These are phyloP conservation scores for Melieria omissa DNA, from an alignment of 2,888 invertebrate species.

Conservation along the genomic window DNA sequence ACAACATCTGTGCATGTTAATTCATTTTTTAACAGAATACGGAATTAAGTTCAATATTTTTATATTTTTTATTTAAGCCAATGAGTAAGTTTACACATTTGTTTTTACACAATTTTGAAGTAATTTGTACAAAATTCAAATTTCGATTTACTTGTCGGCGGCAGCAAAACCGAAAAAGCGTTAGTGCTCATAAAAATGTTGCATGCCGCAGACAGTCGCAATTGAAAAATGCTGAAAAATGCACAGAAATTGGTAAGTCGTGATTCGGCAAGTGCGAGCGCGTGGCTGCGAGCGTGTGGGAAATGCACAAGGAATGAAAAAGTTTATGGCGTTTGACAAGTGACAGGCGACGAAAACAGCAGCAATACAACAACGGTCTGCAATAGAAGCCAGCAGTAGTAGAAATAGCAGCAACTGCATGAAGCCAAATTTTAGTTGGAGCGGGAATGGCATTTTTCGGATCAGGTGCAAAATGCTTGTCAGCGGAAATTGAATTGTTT, in stretches of 20 bases:
- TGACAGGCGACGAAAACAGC: slow-evolving; percentile 21
- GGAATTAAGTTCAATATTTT: no score
- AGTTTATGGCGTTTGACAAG: slow-evolving; percentile 12
- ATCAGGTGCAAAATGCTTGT: slow-evolving; percentile 50
- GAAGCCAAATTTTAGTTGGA: background rate
- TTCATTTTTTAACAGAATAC: no score
- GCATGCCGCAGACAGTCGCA: slow-evolving; percentile 7
- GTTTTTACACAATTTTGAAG: no score
- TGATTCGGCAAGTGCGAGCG: slow-evolving; percentile 12
- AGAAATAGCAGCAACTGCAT: slow-evolving; percentile 11
- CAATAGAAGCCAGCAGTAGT: background rate
- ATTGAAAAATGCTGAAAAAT: slow-evolving; percentile 18
- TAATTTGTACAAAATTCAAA: no score
- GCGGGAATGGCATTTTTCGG: slow-evolving; percentile 25
- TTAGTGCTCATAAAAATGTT: no score
- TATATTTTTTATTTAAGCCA: no score
- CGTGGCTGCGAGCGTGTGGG: slow-evolving; percentile 18
- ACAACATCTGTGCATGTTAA: no score
- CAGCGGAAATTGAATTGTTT: slow-evolving; percentile 49
- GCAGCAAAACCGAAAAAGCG: no score
- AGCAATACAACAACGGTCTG: background rate
- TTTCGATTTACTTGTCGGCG: no score
- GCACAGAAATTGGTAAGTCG: slow-evolving; percentile 20
- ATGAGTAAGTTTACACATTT: no score
- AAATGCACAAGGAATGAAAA: slow-evolving; percentile 12